phyloP scores from a whole-genome alignment of 2,113 vertebrate species.

The Oceanites oceanicus region DNA sequence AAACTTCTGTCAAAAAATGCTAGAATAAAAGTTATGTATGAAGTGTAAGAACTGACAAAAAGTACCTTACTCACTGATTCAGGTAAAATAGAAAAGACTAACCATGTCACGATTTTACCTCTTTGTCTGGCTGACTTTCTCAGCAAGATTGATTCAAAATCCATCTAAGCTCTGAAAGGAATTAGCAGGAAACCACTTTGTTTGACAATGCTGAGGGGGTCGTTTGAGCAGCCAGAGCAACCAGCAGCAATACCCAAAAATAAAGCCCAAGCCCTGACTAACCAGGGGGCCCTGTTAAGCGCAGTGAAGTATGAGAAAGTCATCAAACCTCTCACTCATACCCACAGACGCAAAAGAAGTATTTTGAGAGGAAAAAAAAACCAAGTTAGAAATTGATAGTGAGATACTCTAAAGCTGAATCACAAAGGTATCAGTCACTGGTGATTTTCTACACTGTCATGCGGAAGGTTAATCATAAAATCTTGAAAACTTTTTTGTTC shows the following conservation, averaged over 20 bases:
- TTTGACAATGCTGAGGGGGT: not conserved
- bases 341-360: not conserved
- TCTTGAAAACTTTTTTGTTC: not conserved
- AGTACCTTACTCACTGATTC: not conserved
- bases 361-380: not conserved
- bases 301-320: not conserved
- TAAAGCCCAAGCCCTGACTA: not conserved
- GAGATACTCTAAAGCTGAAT: not conserved
- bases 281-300: not conserved
- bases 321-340: not conserved
- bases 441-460: not conserved
- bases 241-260: not conserved
- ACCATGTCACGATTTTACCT: constrained; percentile 1
- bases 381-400: not conserved
- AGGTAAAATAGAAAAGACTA: constrained; percentile 17
- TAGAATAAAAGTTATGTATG: not conserved
- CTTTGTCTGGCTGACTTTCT: constrained; percentile 35
- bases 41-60: not conserved
- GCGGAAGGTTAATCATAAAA: not conserved
- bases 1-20: not conserved
- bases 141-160: constrained; percentile 52
- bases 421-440: not conserved
- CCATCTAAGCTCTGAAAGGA: constrained; percentile 44
- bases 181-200: constrained; percentile 28
- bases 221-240: not conserved